Percentiles rank a stretch among this genome's conserved stretches.
Conservation (phyloP, 1,140 invertebrate species). For the Zaprionus ornatus region DNA sequence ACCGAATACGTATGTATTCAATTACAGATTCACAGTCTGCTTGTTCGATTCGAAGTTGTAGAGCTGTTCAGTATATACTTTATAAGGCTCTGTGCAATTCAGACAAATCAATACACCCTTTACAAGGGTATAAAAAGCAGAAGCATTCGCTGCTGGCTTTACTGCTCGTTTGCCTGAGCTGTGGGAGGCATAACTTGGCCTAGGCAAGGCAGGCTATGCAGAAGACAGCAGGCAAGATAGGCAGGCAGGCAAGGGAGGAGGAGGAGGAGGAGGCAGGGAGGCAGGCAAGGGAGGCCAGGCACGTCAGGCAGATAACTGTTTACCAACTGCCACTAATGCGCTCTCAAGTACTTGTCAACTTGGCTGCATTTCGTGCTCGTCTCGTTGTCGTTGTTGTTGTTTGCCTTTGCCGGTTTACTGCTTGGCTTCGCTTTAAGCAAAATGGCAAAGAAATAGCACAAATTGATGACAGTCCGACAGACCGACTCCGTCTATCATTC, state of each 20-base stretch:
- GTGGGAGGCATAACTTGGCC: neutral
- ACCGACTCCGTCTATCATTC: constrained; percentile 9
- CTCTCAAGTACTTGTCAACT: constrained; percentile 78
- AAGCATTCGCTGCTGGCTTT: neutral
- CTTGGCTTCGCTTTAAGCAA: constrained; percentile 46
- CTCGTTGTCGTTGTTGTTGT: constrained; percentile 5
- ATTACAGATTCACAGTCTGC: neutral
- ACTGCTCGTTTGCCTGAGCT: neutral
- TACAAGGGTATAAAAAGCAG: neutral
- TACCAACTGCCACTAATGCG: constrained; percentile 61
- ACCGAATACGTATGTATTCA: neutral
- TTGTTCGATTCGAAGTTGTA: too few relatives aligned
- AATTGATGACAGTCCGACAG: constrained; percentile 72
- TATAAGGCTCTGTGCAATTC: too few relatives aligned
- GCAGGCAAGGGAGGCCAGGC: neutral
- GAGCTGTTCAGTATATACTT: too few relatives aligned
- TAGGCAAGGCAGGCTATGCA: neutral
- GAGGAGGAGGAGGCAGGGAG: neutral
- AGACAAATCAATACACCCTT: neutral
- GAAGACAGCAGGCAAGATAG: neutral
- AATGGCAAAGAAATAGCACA: constrained; percentile 63
- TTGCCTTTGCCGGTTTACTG: constrained; percentile 41
- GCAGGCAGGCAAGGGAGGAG: neutral
- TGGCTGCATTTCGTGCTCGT: constrained; percentile 49
- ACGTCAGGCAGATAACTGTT: constrained; percentile 23